Percentiles rank a stretch among this genome's conserved stretches.
These are phyloP conservation scores for Caranx melampygus DNA, from an alignment of 2,113 vertebrate genomes.

Conservation along the genomic window DNA sequence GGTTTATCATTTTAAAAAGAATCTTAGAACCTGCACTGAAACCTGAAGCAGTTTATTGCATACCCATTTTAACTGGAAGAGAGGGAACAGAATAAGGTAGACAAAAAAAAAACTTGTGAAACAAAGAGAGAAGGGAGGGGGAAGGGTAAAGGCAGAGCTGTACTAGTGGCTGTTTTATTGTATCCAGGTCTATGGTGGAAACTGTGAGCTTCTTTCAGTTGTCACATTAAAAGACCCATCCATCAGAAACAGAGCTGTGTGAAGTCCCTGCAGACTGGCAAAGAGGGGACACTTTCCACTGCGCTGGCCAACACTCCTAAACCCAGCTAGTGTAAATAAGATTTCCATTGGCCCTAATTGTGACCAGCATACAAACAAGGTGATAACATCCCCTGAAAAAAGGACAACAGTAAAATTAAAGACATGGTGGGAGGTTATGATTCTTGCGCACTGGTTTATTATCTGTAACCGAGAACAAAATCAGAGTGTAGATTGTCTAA, in stretches of 20 bases:
- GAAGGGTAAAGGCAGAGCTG: conserved; percentile 35
- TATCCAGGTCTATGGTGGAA: conserved; percentile 53
- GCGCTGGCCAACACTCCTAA: conserved; percentile 56
- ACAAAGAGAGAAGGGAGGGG: conserved; percentile 61
- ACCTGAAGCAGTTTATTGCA: conserved; percentile 77
- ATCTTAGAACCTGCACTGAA: conserved; percentile 78
- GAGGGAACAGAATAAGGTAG: conserved; percentile 67
- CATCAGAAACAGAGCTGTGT: conserved; percentile 51
- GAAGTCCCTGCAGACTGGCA: conserved; percentile 47
- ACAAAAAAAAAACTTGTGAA: conserved; percentile 76
- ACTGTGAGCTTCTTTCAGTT: conserved; percentile 69
- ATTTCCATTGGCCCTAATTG: conserved; percentile 64
- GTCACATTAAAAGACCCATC: conserved; percentile 73
- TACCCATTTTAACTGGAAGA: conserved; percentile 77
- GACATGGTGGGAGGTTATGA: conserved; percentile 32
- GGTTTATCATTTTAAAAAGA: conserved; percentile 79
- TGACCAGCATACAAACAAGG: conserved; percentile 67
- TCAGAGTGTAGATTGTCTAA: conserved; percentile 9
- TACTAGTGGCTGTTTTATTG: conserved; percentile 64
- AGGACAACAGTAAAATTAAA: conserved; percentile 58
- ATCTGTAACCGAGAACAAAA: conserved; percentile 11
- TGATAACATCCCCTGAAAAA: conserved; percentile 45
- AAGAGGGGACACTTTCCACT: conserved; percentile 61
- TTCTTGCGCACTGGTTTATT: conserved; percentile 35
- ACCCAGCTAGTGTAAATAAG: conserved; percentile 64